Percentiles rank a stretch among this genome's conserved stretches.
phyloP scores from a whole-genome alignment of 2,888 invertebrate species.

The Odontocerum albicorne region DNA sequence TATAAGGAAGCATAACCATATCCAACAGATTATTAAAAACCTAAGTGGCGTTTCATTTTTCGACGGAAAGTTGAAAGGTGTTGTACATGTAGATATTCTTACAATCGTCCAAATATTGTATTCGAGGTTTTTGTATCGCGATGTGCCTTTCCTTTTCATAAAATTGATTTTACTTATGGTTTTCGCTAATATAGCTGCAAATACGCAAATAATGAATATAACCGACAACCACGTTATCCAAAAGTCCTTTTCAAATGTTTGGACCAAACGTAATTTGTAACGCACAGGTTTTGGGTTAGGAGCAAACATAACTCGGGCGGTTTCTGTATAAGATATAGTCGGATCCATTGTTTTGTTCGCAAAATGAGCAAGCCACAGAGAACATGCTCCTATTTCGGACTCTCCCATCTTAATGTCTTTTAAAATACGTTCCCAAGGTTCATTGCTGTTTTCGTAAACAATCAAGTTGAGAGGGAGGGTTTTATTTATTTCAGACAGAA shows the following conservation, averaged over 20 bases:
- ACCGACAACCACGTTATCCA: constrained; percentile 17
- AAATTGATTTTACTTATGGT: constrained; percentile 10
- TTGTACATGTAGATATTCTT: constrained; percentile 12
- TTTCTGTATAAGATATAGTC: background rate
- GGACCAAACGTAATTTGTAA: constrained; percentile 4
- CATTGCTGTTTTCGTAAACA: background rate
- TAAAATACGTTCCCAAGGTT: background rate
- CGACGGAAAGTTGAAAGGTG: constrained; percentile 13
- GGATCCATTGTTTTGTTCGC: background rate
- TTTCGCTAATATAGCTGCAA: constrained; percentile 14
- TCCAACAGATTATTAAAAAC: constrained; percentile 12
- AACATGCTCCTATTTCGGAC: background rate
- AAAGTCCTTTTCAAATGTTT: constrained; percentile 7
- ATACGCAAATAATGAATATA: background rate
- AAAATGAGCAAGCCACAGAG: background rate
- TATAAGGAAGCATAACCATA: constrained; percentile 13
- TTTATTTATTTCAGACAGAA: background rate
- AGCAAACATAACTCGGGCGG: background rate
- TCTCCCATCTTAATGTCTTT: background rate
- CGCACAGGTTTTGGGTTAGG: constrained; percentile 3
- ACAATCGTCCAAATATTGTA: constrained; percentile 17
- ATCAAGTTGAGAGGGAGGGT: background rate
- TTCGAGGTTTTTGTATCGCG: no score
- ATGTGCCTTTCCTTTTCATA: no score
- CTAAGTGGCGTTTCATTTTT: constrained; percentile 12